phyloP scores from a whole-genome alignment of 92 coral and sea anemone species.

The Chrysogorgia sp. region DNA sequence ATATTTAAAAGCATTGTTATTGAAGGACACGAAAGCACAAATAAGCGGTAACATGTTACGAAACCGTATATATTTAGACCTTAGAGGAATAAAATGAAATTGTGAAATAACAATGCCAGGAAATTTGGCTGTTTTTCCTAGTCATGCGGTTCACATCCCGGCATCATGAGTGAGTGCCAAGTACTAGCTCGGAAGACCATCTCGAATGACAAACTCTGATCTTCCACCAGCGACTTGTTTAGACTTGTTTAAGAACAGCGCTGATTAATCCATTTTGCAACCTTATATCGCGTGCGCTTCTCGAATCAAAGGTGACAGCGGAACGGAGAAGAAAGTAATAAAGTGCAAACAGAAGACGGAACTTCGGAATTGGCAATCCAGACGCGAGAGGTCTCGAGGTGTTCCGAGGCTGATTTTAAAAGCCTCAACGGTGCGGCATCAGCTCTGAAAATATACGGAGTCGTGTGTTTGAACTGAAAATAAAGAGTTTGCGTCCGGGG shows the following conservation, averaged over 20 bases:
- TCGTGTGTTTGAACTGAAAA: no score
- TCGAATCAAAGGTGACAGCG: constrained; percentile 13
- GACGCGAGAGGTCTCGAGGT: no score
- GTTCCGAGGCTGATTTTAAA: no score
- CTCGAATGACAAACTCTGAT: not conserved
- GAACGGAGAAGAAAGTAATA: not conserved
- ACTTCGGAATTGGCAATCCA: no score
- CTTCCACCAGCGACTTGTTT: not conserved
- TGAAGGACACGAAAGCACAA: not conserved
- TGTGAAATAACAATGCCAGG: not conserved
- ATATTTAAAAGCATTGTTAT: not conserved
- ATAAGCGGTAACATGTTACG: not conserved
- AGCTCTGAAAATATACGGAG: no score
- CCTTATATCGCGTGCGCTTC: constrained; percentile 15
- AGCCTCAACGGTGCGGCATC: no score
- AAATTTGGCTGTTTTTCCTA: no score
- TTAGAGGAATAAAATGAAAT: not conserved
- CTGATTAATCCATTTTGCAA: not conserved
- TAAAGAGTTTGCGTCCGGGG: no score
- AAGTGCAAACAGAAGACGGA: no score
- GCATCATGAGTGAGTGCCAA: not conserved
- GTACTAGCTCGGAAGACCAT: no score
- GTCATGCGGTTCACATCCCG: no score
- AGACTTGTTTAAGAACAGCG: constrained; percentile 25
- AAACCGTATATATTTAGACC: no score